phyloP scores from a whole-genome alignment of 2,888 invertebrate genomes.

The Sphinx pinastri region DNA sequence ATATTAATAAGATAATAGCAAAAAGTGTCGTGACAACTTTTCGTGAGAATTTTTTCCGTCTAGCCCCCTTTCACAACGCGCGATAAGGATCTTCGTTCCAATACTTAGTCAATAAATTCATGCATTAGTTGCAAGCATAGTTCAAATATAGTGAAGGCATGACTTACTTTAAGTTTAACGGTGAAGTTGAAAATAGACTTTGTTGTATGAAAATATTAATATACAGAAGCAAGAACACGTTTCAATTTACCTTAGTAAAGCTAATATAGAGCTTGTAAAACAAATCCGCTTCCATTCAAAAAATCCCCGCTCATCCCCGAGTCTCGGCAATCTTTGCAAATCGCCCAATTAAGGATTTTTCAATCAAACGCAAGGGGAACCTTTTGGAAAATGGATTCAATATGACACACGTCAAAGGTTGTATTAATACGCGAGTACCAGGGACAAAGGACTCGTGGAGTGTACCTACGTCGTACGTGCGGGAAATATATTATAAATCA shows the following conservation, averaged over 20 bases:
- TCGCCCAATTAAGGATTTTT: conserved; percentile 48
- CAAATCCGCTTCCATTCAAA: conserved; percentile 29
- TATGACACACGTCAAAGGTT: conserved; percentile 17
- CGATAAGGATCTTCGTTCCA: no score
- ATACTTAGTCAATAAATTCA: no score
- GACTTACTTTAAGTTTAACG: no score
- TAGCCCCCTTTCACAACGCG: no score
- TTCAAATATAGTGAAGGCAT: no score
- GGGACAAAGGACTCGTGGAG: conserved; percentile 14
- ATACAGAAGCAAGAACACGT: conserved; percentile 11
- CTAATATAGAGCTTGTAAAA: conserved; percentile 39
- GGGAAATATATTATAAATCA: conserved; percentile 18
- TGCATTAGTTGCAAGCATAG: no score
- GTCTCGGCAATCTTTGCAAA: conserved; percentile 45
- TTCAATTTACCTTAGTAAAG: conserved; percentile 31
- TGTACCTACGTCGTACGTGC: not conserved
- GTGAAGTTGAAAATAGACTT: no score
- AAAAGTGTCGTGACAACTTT: no score
- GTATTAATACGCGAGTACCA: conserved; percentile 12
- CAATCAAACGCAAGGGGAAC: conserved; percentile 28
- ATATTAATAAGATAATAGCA: no score
- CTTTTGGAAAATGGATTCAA: conserved; percentile 5
- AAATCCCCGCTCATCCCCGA: conserved; percentile 32
- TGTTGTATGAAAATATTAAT: no score
- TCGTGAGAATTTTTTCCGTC: no score